Conservation (phyloP, 2,113 vertebrate genomes). For the Paramormyrops kingsleyae region DNA sequence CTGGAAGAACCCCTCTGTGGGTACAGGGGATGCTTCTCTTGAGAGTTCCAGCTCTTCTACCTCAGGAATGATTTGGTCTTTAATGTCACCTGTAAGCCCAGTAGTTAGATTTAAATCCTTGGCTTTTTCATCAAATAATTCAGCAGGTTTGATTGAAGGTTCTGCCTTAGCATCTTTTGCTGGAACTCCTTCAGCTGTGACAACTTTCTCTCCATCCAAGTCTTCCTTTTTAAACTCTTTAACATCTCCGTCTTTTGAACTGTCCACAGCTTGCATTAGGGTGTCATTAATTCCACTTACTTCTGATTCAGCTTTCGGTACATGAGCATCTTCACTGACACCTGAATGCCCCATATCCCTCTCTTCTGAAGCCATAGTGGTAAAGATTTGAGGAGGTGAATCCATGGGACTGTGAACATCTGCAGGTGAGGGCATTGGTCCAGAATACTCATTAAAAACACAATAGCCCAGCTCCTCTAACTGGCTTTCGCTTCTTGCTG, state of each 20-base stretch:
- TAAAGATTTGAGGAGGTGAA: slow-evolving; percentile 53
- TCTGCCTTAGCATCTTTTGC: neutral
- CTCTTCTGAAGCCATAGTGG: slow-evolving; percentile 56
- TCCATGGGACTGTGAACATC: slow-evolving; percentile 62
- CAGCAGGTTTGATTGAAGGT: neutral
- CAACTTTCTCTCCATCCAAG: neutral
- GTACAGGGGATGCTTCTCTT: slow-evolving; percentile 14
- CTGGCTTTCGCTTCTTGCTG: slow-evolving; percentile 81
- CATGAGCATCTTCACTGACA: slow-evolving; percentile 19
- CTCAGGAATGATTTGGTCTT: slow-evolving; percentile 47
- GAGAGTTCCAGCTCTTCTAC: slow-evolving; percentile 46
- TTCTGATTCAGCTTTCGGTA: slow-evolving; percentile 18
- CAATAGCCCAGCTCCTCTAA: slow-evolving; percentile 94
- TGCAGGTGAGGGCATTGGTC: slow-evolving; percentile 90
- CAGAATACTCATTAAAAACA: slow-evolving; percentile 96
- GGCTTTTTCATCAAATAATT: neutral
- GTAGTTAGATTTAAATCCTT: slow-evolving; percentile 13
- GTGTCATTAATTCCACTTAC: slow-evolving; percentile 19
- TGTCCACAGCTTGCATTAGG: neutral
- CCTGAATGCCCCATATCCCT: slow-evolving; percentile 19
- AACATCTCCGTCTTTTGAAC: slow-evolving; percentile 8
- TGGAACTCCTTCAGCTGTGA: neutral
- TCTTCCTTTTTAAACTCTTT: neutral
- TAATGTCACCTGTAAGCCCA: neutral
- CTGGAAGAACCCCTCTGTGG: neutral